Percentiles rank a stretch among this genome's conserved stretches.
These are phyloP conservation scores for Phyllotreta cruciferae DNA, from an alignment of 2,888 invertebrate species.

Conservation along the genomic window DNA sequence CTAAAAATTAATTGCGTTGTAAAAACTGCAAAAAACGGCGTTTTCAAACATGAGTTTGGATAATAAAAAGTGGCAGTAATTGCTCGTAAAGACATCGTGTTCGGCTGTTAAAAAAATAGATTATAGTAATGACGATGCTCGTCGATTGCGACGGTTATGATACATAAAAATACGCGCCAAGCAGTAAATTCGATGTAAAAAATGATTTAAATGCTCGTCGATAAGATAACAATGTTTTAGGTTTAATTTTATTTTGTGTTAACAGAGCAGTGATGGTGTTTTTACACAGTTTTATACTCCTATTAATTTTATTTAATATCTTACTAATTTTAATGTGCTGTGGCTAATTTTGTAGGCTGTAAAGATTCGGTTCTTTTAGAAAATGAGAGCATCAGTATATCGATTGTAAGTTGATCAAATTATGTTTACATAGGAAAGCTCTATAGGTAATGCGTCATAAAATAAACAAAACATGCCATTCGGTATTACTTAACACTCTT, in stretches of 20 bases:
- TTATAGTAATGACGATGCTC: conserved; percentile 9
- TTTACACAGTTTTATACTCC: too few species aligned
- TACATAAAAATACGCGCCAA: not conserved
- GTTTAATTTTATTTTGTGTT: too few species aligned
- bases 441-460: conserved; percentile 30
- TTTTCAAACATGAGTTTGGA: conserved; percentile 38
- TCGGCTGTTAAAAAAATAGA: conserved; percentile 15
- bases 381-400: too few species aligned
- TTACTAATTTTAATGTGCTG: too few species aligned
- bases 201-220: too few species aligned
- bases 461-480: conserved; percentile 33
- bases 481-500: conserved; percentile 24
- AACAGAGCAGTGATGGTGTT: too few species aligned
- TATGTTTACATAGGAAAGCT: conserved; percentile 17
- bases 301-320: too few species aligned
- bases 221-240: too few species aligned
- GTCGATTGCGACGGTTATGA: conserved; percentile 13
- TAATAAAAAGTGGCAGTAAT: conserved; percentile 40
- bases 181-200: too few species aligned
- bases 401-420: not conserved
- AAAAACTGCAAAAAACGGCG: conserved; percentile 35
- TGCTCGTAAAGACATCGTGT: conserved; percentile 36
- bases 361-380: too few species aligned
- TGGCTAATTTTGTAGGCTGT: too few species aligned
- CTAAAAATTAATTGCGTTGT: conserved; percentile 40